Percentiles rank a stretch among this genome's conserved stretches.
phyloP scores from a whole-genome alignment of 1,140 invertebrate species.

The Carposina sasakii region DNA sequence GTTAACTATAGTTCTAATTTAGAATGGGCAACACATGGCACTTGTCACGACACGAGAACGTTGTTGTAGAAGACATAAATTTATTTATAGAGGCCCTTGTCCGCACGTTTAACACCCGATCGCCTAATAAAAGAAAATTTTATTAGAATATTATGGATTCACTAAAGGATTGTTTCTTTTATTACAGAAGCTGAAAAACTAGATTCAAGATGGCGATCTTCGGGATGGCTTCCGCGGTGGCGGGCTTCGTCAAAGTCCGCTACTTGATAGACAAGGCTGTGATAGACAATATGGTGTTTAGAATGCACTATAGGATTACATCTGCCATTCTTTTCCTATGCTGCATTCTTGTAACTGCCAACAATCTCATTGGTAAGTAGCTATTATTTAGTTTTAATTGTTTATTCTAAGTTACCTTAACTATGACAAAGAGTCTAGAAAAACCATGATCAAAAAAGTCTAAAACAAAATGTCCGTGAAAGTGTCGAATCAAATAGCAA shows the following conservation, averaged over 20 bases:
- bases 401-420: background rate
- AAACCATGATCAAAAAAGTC: no score
- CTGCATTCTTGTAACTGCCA: constrained; percentile 91
- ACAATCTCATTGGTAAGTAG: constrained; percentile 87
- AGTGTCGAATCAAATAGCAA: background rate
- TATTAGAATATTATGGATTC: constrained; percentile 4
- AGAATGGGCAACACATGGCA: constrained; percentile 47
- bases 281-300: constrained; percentile 92
- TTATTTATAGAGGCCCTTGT: constrained; percentile 41
- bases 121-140: no score
- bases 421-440: no score
- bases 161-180: no score
- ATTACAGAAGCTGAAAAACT: constrained; percentile 46
- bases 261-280: constrained; percentile 88
- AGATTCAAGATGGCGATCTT: constrained; percentile 82
- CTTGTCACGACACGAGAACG: constrained; percentile 42
- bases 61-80: constrained; percentile 22
- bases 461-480: background rate
- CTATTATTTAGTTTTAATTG: background rate
- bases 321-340: constrained; percentile 89
- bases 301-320: constrained; percentile 92
- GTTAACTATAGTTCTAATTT: constrained; percentile 52
- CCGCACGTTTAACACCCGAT: no score
- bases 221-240: constrained; percentile 85
- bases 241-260: constrained; percentile 89